Percentiles rank a stretch among this genome's conserved stretches.
Evolutionary conservation across 1,140 invertebrate species (phyloP).

Genomic region (Halesus radiatus): DNA sequence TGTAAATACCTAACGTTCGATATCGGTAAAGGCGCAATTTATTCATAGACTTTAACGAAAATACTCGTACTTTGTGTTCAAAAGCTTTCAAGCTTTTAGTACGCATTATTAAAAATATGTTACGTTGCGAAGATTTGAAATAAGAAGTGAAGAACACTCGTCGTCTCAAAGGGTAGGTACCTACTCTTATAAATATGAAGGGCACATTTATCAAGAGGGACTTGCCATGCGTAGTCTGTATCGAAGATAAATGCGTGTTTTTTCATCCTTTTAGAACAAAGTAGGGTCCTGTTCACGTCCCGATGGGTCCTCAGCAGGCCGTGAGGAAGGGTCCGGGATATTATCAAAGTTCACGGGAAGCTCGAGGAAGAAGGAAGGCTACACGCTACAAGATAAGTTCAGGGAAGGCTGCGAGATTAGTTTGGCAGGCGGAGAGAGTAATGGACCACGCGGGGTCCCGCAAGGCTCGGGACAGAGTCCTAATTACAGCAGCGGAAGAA

Average conservation of each 20-base stretch:
- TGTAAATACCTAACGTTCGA: no score
- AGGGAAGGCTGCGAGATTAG: conserved; percentile 47
- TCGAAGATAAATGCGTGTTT: conserved; percentile 39
- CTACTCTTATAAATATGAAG: not conserved
- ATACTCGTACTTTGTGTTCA: no score
- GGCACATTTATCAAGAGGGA: conserved; percentile 2
- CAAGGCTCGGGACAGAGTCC: conserved; percentile 36
- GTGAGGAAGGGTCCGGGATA: conserved; percentile 12
- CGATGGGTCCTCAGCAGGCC: not conserved
- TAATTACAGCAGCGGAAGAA: conserved; percentile 48
- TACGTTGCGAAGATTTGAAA: no score
- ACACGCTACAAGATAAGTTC: not conserved
- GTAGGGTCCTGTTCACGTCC: conserved; percentile 9
- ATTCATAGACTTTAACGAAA: no score
- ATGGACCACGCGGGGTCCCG: conserved; percentile 41
- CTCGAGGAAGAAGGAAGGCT: no score
- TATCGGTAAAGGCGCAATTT: no score
- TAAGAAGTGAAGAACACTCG: no score
- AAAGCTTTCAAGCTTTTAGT: no score
- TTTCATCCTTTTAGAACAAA: conserved; percentile 24
- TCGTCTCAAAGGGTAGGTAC: not conserved
- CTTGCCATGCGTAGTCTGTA: not conserved
- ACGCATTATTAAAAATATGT: no score
- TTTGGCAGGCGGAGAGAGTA: conserved; percentile 48
- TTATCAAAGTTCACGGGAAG: conserved; percentile 40